phyloP scores from a whole-genome alignment of 1,140 invertebrate genomes.

The Tigriopus japonicus region DNA sequence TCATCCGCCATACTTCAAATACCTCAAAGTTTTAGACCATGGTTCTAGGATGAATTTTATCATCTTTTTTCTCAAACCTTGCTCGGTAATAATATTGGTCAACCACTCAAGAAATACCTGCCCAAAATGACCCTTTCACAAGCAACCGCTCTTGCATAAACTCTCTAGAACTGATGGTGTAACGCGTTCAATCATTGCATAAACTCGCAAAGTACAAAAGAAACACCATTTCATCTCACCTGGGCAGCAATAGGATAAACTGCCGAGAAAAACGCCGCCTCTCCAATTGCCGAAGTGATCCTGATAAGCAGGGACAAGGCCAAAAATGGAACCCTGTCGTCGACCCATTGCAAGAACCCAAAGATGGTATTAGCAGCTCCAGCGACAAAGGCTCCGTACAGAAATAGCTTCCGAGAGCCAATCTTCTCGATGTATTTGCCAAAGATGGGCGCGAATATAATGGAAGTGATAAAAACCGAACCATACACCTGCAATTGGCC shows the following conservation, averaged over 20 bases:
- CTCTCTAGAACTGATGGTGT: too few species aligned
- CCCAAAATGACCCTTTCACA: too few species aligned
- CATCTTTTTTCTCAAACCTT: too few species aligned
- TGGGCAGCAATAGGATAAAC: constrained; percentile 17
- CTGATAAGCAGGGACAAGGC: constrained; percentile 62
- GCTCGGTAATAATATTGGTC: too few species aligned
- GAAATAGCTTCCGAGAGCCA: constrained; percentile 1
- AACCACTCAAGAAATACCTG: too few species aligned
- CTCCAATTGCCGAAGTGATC: constrained; percentile 74
- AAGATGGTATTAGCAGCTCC: constrained; percentile 21
- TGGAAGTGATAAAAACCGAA: constrained; percentile 2
- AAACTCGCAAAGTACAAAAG: too few species aligned
- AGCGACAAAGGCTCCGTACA: constrained; percentile 1
- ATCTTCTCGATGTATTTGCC: background rate
- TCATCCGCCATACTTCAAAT: too few species aligned
- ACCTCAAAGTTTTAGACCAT: too few species aligned
- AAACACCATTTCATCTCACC: too few species aligned
- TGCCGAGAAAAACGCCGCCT: constrained; percentile 54
- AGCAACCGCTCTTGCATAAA: too few species aligned
- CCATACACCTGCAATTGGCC: background rate
- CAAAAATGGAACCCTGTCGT: constrained; percentile 60
- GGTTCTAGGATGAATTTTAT: too few species aligned
- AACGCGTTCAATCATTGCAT: too few species aligned
- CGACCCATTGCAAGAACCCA: constrained; percentile 54
- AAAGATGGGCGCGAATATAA: constrained; percentile 7